A percentile compares a stretch with the other conserved stretches of the same genome.
These are phyloP conservation scores for Elymnias hypermnestra DNA, from an alignment of 1,140 invertebrate species.

Conservation along the genomic window DNA sequence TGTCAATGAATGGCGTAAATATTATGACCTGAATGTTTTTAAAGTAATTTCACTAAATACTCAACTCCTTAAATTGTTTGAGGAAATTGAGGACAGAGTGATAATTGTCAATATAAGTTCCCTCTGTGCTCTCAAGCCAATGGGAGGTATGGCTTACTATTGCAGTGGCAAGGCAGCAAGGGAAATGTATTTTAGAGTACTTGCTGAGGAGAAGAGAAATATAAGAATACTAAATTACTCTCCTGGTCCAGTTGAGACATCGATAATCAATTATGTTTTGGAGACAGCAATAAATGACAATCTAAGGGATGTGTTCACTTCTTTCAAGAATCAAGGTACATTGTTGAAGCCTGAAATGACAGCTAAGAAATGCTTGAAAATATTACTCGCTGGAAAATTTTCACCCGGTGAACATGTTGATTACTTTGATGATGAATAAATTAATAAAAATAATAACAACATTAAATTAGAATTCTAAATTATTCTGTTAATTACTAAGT, in stretches of 20 bases:
- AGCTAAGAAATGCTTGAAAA: slow-evolving; percentile 82
- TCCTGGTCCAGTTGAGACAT: slow-evolving; percentile 94
- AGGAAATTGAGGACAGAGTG: slow-evolving; percentile 58
- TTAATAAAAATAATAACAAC: not conserved
- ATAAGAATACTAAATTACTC: slow-evolving; percentile 92
- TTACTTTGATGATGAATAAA: slow-evolving; percentile 84
- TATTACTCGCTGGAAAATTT: slow-evolving; percentile 85
- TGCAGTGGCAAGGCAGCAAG: slow-evolving; percentile 93
- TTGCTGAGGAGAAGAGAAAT: slow-evolving; percentile 88
- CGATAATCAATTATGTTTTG: slow-evolving; percentile 87
- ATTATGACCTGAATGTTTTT: slow-evolving; percentile 89
- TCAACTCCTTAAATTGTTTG: slow-evolving; percentile 84
- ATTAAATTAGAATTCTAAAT: too few species aligned
- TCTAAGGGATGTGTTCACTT: slow-evolving; percentile 78
- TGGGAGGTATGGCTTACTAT: slow-evolving; percentile 87
- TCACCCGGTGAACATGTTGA: slow-evolving; percentile 90
- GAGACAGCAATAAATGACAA: slow-evolving; percentile 78
- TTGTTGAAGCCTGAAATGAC: slow-evolving; percentile 87
- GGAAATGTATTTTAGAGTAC: slow-evolving; percentile 92
- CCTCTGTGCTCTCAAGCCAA: slow-evolving; percentile 85
- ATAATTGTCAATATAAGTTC: slow-evolving; percentile 93
- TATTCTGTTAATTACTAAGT: too few species aligned
- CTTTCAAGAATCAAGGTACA: slow-evolving; percentile 77
- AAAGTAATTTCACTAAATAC: slow-evolving; percentile 86
- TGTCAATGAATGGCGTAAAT: slow-evolving; percentile 78